phyloP scores from a whole-genome alignment of 2,113 vertebrate genomes.

The Saccopteryx leptura region DNA sequence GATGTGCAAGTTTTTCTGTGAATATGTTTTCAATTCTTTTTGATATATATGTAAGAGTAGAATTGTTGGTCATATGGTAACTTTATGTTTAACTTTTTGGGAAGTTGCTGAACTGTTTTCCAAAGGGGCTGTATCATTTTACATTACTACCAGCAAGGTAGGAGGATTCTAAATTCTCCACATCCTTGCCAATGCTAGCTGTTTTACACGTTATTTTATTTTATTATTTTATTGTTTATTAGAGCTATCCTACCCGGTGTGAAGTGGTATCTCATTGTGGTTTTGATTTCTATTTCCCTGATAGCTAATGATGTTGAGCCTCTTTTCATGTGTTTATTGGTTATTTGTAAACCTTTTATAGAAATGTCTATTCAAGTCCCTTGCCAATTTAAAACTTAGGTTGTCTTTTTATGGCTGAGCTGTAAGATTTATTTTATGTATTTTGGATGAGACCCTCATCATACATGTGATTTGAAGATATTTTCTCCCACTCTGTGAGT shows the following conservation, averaged over 20 bases:
- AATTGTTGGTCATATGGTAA: background rate
- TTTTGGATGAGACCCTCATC: background rate
- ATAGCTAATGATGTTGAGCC: background rate
- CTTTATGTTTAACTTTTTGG: slow-evolving; percentile 24
- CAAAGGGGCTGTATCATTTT: background rate
- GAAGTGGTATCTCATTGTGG: background rate
- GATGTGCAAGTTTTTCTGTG: background rate
- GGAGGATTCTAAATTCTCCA: background rate
- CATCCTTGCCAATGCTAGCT: background rate
- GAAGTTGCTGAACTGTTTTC: background rate
- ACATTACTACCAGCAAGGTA: background rate
- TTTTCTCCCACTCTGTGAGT: background rate
- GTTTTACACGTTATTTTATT: background rate
- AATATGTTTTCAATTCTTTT: background rate
- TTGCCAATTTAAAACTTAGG: slow-evolving; percentile 10
- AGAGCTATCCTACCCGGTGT: background rate
- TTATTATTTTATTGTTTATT: too few relatives aligned
- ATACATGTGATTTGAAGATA: background rate
- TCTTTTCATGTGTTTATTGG: background rate
- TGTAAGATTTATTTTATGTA: background rate
- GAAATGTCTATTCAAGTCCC: background rate
- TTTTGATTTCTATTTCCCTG: slow-evolving; percentile 9
- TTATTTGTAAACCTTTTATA: background rate
- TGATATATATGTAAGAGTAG: background rate
- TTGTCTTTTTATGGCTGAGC: background rate